Base-by-base conservation (phyloP, 2,888 invertebrate genomes). In the Phaedon cochleariae region DNA sequence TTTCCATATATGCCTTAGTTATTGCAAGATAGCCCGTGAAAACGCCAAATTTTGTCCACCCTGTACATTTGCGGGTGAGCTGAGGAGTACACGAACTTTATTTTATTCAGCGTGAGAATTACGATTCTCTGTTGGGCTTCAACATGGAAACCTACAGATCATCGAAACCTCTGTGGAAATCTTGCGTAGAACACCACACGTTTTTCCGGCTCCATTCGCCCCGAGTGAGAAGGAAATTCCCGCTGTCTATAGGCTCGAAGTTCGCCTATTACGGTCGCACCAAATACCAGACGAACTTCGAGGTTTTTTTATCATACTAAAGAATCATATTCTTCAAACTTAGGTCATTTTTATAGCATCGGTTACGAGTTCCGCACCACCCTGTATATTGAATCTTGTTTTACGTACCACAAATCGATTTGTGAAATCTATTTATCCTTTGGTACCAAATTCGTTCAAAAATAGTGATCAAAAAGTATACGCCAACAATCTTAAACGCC, bases 121-220 rank as follows among this genome's bases (percentile, higher is more conserved):
- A 95, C 84, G 95, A 96, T 81, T 95, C 93, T 1, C 86, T 97
- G 48, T 86, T 98, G 63, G 96, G 97, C 12, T 98, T 99, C 86
- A 96, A 97, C 83, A 95, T 98, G 92, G 90, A 91, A 68, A 94
- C 95, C 17, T 95, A 97, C 76, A 90, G 96, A 59, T 95, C 96
- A 18, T 96, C 97, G 62, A 98, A 98, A 85, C 93, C 94, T 54
- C 86, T 98, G 60, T 99, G 98, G 98, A 96, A 98, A 80, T 94
- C 96, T 7, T 98, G 98, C 80, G 98, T 98, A 0, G 98, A 99
- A 81, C 94, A 99, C 80, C 98, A 99, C 85, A 97, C 98, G 6
- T 99, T 99, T 88, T 99, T 99, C 86, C 89, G 98, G 10, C 87
- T 98, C 29, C 90, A 92, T 78, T 89, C 91, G 69, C 91, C 92